Conservation (phyloP, 2,797 vertebrate species). For the Pseudomugil gertrudae region DNA sequence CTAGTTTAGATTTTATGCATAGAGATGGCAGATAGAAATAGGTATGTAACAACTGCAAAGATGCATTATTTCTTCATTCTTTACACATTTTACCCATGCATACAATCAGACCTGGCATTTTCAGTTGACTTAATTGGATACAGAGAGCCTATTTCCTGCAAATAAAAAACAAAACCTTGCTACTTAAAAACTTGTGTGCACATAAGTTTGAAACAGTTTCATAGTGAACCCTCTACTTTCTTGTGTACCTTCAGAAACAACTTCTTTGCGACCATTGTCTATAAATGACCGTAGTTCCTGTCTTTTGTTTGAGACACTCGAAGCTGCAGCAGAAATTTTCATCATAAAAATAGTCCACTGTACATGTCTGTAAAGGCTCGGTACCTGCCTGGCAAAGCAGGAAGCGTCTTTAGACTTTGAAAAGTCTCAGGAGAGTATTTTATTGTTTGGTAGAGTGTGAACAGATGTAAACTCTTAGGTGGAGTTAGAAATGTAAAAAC, state of each 20-base stretch:
- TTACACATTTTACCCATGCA: too few species aligned
- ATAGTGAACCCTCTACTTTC: not conserved
- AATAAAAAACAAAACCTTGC: not conserved
- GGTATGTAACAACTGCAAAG: not conserved
- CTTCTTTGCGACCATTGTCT: constrained; percentile 3
- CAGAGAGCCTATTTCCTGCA: not conserved
- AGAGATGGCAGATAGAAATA: not conserved
- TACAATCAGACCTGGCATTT: not conserved
- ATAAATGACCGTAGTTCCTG: constrained; percentile 1
- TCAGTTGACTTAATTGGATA: not conserved
- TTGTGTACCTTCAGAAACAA: not conserved
- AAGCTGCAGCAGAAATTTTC: not conserved
- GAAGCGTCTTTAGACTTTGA: not conserved
- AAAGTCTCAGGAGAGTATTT: not conserved
- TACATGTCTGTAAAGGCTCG: not conserved
- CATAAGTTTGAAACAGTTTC: not conserved
- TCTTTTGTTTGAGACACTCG: constrained; percentile 18
- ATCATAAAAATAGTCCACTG: not conserved
- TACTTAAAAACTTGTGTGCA: constrained; percentile 1
- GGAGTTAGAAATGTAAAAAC: too few species aligned
- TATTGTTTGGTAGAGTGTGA: not conserved
- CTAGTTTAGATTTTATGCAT: not conserved
- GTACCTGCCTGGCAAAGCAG: not conserved
- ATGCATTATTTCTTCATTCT: too few species aligned
- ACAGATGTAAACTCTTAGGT: not conserved